phyloP scores from a whole-genome alignment of 2,888 invertebrate species.

The Netelia virgata region DNA sequence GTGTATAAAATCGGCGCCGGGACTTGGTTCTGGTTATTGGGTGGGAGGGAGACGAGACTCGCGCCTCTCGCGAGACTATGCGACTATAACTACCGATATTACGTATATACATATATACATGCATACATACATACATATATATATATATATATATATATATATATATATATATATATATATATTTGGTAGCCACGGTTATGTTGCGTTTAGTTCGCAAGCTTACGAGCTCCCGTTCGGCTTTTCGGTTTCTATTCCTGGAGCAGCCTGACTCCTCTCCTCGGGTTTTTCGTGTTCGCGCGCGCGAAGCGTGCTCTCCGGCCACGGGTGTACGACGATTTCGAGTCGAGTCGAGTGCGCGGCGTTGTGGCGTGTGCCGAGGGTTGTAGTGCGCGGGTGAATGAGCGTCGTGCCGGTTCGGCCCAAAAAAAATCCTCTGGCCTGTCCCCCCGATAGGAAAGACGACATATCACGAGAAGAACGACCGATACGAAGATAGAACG shows the following conservation, averaged over 20 bases:
- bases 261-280: conserved; percentile 82
- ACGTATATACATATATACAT: conserved; percentile 7
- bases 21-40: conserved; percentile 30
- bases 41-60: conserved; percentile 25
- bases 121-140: neutral
- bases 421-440: conserved; percentile 44
- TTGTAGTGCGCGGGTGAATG: conserved; percentile 76
- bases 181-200: conserved; percentile 49
- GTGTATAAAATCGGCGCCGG: conserved; percentile 51
- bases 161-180: conserved; percentile 11
- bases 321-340: conserved; percentile 54
- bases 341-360: conserved; percentile 77
- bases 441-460: conserved; percentile 1
- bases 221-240: conserved; percentile 67
- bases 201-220: conserved; percentile 70
- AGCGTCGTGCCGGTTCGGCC: conserved; percentile 69
- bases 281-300: conserved; percentile 78
- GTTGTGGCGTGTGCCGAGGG: conserved; percentile 77
- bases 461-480: conserved; percentile 33
- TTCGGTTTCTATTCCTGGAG: conserved; percentile 84
- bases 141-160: conserved; percentile 12
- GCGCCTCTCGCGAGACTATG: conserved; percentile 30
- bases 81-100: conserved; percentile 1
- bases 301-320: conserved; percentile 67
- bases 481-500: neutral